Base-by-base conservation (phyloP, 2,797 vertebrate species). In the Steatocranus sp. region DNA sequence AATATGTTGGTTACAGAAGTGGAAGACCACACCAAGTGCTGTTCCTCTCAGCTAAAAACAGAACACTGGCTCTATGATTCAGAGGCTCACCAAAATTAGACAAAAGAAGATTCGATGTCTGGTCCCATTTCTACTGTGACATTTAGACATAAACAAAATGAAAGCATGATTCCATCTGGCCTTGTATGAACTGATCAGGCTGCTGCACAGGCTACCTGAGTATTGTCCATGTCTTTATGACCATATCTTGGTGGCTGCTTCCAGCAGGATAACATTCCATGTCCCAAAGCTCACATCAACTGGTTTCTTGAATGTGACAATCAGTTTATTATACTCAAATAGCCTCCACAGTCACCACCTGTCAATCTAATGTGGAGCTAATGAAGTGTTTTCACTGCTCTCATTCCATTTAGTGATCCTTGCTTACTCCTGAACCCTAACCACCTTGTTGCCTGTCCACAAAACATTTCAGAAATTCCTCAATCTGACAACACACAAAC, bases 131-230 rank as follows among this genome's bases (percentile, higher is more conserved):
- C 20, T 68, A 25, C 12, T 68, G 63, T 10, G 12, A 17, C 14
- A 11, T 68, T 25, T 10, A 17, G 63, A 41, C 20, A 25, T 68
- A 43, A 43, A 17, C 56, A 61, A 14, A 15, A 68, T 41, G 12
- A 41, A 41, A 66, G n/a, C 8, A 10, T 2, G 34, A 14, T 23
- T 66, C 0, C 20, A 66, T 0, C 2, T 23, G 20, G 1, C 20
- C 61, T 15, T 20, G 53, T 54, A 54, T 54, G 25, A 54, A 54
- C 53, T 54, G 53, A 27, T 27, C 53, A 27, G 2, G 51, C 14
- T 17, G 51, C 51, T 54, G 51, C 51, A 27, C 51, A 17, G 51
- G 53, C 25, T 5, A 54, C 1, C 12, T 54, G 14, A 54, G 14
- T 54, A 50, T 3, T 50, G 49, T 50, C n/a, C 56, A 1, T 61